Evolutionary conservation across 2,888 invertebrate species (phyloP).

Genomic region (Philereme vetulata): DNA sequence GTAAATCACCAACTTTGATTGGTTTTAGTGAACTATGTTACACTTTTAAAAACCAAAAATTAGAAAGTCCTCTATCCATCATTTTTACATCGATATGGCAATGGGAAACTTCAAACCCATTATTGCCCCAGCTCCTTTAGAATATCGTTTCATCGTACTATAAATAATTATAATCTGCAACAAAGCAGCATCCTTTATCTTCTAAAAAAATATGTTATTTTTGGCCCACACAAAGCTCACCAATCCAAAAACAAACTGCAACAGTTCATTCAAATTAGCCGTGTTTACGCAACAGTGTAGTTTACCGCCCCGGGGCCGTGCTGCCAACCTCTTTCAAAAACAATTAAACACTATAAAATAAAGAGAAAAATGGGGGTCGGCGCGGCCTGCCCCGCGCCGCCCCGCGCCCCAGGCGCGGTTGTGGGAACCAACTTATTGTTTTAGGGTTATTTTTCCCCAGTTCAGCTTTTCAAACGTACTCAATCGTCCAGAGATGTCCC

Average conservation of each 20-base stretch:
- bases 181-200: slow-evolving; percentile 28
- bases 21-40: not conserved
- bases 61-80: not conserved
- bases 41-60: not conserved
- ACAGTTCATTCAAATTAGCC: slow-evolving; percentile 47
- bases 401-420: slow-evolving; percentile 69
- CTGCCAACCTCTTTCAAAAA: slow-evolving; percentile 74
- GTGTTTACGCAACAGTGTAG: slow-evolving; percentile 57
- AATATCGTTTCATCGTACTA: not conserved
- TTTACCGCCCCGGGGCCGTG: slow-evolving; percentile 66
- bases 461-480: slow-evolving; percentile 54
- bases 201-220: slow-evolving; percentile 26
- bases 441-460: slow-evolving; percentile 41
- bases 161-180: not conserved
- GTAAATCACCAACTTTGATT: not conserved
- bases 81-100: not conserved
- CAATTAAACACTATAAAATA: slow-evolving; percentile 70
- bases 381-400: slow-evolving; percentile 51
- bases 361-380: slow-evolving; percentile 42
- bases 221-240: slow-evolving; percentile 20
- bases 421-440: slow-evolving; percentile 72
- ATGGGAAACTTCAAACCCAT: not conserved
- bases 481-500: slow-evolving; percentile 45
- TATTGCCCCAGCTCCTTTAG: not conserved
- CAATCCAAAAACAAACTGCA: slow-evolving; percentile 47